Base-by-base conservation (phyloP, 2,888 invertebrate genomes). In the Megamerina dolium region DNA sequence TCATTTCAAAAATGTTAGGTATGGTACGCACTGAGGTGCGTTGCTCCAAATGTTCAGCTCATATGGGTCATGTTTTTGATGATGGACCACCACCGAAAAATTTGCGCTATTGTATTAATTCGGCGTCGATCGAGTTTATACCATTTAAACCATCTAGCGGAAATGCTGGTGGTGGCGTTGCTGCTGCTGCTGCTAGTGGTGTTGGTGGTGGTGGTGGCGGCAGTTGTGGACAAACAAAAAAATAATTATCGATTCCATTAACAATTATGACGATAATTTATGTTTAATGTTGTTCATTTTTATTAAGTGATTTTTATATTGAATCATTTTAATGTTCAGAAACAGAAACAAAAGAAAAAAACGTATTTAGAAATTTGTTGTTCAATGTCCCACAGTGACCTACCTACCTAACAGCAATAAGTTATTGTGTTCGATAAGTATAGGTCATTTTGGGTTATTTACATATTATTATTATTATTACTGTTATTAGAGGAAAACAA, bases 21-120 rank as follows among this genome's bases (percentile, higher is more conserved):
- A 83, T 91, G 81, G 82, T 88, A 66, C 83, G 96, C 73, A 94
- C 91, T 55, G 97, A 97, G 79, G 95, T 97, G 72, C 83, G 87
- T 64, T 96, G 96, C 76, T 82, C 91, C 60, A 82, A 86, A 73
- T 96, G 95, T 75, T 83, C 86, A 53, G 86, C 94, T 54, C 96
- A 97, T 74, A 81, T 97, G 72, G 96, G 97, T 49, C 96, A 97
- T 71, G 91, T 96, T 53, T 97, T 97, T 75, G 86, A 89, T 70
- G 96, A 97, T 73, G 96, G 96, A 56, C 96, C 96, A 14, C 79
- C 84, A 63, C 94, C 94, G 49, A 92, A 88, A 48, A 85, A 85
- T 68, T 88, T 89, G 72, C 81, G 96, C 42, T 97, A 90, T 78
- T 96, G 96, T 77, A 93, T 96, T 75, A 96, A 96, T 76, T 92